Conservation (phyloP, 2,797 vertebrate species). For the Potorous gilbertii region DNA sequence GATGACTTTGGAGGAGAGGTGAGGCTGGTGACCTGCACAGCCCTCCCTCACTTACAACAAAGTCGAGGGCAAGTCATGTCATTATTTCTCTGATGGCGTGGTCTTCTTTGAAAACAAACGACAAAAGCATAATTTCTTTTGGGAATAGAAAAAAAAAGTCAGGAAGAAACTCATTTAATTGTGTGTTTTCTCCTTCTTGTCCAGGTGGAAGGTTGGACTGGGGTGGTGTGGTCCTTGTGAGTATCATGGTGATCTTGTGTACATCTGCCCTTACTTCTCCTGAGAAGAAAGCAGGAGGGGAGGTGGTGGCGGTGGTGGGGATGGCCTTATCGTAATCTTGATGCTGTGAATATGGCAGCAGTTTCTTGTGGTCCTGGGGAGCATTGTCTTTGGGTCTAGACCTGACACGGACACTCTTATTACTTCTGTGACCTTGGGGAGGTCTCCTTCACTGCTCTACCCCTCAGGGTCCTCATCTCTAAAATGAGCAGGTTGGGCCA, state of each 20-base stretch:
- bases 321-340: not conserved
- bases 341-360: conserved; percentile 36
- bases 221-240: conserved; percentile 72
- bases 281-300: not conserved
- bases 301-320: too few species aligned
- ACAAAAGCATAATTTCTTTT: conserved; percentile 72
- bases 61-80: too few species aligned
- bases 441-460: not conserved
- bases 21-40: too few species aligned
- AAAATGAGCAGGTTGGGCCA: not conserved
- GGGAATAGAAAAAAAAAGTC: conserved; percentile 69
- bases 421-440: not conserved
- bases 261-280: too few species aligned
- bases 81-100: too few species aligned
- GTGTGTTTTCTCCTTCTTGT: conserved; percentile 81
- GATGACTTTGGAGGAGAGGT: too few species aligned
- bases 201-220: conserved; percentile 66
- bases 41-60: too few species aligned
- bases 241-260: not conserved
- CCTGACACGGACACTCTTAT: not conserved
- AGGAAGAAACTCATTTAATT: conserved; percentile 77
- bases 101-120: too few species aligned
- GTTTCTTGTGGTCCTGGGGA: not conserved
- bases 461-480: not conserved
- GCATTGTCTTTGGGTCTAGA: not conserved